Evolutionary conservation across 2,797 vertebrate species (phyloP), one percentile per base, ranked within the genome.

Genomic region (Siniperca undulata): DNA sequence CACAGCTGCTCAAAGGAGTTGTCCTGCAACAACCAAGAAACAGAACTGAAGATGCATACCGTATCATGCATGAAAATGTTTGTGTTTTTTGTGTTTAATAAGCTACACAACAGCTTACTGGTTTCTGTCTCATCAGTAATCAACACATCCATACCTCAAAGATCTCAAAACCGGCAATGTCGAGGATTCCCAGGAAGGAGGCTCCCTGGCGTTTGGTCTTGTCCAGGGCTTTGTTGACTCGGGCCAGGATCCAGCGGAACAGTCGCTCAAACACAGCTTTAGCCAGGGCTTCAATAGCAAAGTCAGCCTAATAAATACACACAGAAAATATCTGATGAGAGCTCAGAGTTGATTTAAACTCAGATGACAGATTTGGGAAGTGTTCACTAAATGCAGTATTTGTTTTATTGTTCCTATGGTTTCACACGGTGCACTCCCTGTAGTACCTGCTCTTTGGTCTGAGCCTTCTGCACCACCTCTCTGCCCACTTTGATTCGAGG

Each of bases 131-230:
- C 16, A 12, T 59, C 40, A 3, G 27, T 48, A 22, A 61, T 46
- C 7, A 59, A 53, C 14, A 13, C 14, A 20, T 76, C 44, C 70
- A 3, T 92, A 98, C 98, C 96, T 98, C 97, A 91, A 99, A 99
- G 87, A 99, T 99, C 93, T 99, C 98, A 94, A 99, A 99, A 61
- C 98, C 98, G 14, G 98, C 98, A 30, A 99, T 99, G 81, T 99
- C 98, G 12, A 99, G 96, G 93, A 99, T 99, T 44, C 98, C 98
- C 83, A 99, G 84, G 93, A 99, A 99, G 4, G 98, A 98, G 27
- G 98, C 97, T 1, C 98, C 98, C 85, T 99, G 98, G 78, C 98
- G 95, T 82, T 99, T 99, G 83, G 98, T 99, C 90, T 99, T 99
- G 88, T 99, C 98, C 0, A 99, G 94, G 50, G 98, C 97, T 89